phyloP scores from a whole-genome alignment of 2,113 vertebrate species.

The Caranx melampygus region DNA sequence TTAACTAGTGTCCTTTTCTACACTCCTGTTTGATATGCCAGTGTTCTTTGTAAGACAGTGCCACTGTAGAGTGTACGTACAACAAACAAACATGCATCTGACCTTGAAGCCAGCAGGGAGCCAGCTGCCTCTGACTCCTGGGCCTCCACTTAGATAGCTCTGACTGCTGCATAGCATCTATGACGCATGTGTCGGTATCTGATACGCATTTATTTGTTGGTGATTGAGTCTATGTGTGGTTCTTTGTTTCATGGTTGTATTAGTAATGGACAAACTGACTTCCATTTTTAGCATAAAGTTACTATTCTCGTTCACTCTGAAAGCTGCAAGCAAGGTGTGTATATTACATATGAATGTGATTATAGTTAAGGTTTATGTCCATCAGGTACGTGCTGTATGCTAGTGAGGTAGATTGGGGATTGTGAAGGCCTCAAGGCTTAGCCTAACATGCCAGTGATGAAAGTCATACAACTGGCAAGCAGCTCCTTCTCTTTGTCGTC shows the following conservation, averaged over 20 bases:
- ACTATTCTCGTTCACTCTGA: not conserved
- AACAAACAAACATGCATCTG: slow-evolving; percentile 36
- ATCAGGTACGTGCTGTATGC: slow-evolving; percentile 13
- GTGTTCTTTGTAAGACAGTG: not conserved
- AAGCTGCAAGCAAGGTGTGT: not conserved
- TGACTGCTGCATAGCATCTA: not conserved
- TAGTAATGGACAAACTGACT: not conserved
- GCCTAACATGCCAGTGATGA: slow-evolving; percentile 29
- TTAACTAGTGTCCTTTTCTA: not conserved
- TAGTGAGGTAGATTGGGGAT: not conserved
- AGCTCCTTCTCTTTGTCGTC: slow-evolving; percentile 24
- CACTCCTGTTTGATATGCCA: not conserved
- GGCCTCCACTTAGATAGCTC: not conserved
- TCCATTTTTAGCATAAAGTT: not conserved
- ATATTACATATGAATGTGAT: not conserved
- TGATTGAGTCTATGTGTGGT: not conserved
- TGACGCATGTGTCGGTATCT: not conserved
- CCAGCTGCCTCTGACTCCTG: slow-evolving; percentile 20
- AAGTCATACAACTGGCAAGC: slow-evolving; percentile 21
- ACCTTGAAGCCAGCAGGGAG: slow-evolving; percentile 20
- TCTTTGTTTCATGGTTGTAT: no score
- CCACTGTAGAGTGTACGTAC: not conserved
- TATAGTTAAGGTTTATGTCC: not conserved
- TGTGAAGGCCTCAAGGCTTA: not conserved
- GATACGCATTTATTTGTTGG: not conserved